Evolutionary conservation across 92 coral and sea anemone genomes (phyloP), one percentile per base, ranked within the genome.

Genomic region (Porites lobata): DNA sequence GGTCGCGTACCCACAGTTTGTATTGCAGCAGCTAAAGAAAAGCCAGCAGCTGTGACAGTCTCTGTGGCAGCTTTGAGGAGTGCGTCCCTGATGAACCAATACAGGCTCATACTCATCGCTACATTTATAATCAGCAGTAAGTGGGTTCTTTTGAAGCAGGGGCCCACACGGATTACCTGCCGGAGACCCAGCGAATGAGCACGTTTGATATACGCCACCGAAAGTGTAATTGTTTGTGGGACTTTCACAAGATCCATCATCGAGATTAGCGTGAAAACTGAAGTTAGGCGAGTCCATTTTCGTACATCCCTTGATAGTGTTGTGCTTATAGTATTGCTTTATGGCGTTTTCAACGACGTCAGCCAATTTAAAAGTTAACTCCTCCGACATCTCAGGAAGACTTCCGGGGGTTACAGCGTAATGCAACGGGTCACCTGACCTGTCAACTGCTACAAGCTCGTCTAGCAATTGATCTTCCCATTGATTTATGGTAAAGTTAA

Each of bases 121-220:
- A 17, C 99, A 94, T 29, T 80, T 84, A 89, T 91, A 91, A 78
- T 80, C 69, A 21, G 89, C 52, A 15, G 91, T 92, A 50, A 91
- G 89, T 8, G 99, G 96, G 86, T 94, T 96, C 69, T 94, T 96
- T 72, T 96, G 98, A 17, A 65, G 90, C 54, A 90, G 79, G 63
- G 82, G 78, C 29, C 75, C 92, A 76, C 98, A 96, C 18, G 96
- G 98, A 83, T 92, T 59, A 61, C 80, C 26, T 22, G 85, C 67
- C 22, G 94, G 96, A 20, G 96, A 92, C 20, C 93, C 98, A n/a
- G 82, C 88, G 38, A 69, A 72, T 63, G 67, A 18, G 68, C 99
- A 96, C 19, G 98, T 94, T 78, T 96, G 99, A 83, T 88, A 96
- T 50, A 94, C 96, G 17, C 99, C 99, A 51, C 99, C 99, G 69